Conservation (phyloP, 2,888 invertebrate species). For the Andrena bucephala region DNA sequence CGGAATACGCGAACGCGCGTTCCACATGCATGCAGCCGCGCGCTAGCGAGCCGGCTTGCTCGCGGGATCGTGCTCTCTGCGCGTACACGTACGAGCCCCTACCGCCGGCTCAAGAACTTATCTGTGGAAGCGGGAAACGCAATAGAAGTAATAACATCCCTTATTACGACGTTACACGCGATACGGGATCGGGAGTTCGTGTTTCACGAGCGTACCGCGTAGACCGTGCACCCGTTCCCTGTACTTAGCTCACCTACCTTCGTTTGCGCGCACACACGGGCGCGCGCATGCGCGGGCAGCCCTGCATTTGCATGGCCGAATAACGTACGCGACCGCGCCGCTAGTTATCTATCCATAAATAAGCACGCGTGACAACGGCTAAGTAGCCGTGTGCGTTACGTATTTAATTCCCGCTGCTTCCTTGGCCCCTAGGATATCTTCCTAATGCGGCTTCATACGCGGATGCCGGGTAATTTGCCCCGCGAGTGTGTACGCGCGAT, state of each 20-base stretch:
- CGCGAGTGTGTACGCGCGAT: constrained; percentile 4
- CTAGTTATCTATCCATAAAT: constrained; percentile 55
- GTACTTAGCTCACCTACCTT: constrained; percentile 61
- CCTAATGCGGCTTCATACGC: constrained; percentile 50
- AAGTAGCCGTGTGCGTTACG: constrained; percentile 41
- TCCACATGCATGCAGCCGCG: not conserved
- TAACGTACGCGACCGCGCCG: constrained; percentile 42
- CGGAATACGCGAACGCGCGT: not conserved
- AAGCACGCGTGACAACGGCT: constrained; percentile 46
- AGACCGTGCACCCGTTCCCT: constrained; percentile 58
- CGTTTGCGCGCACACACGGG: not conserved
- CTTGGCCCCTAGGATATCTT: constrained; percentile 34
- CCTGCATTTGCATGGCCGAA: constrained; percentile 38
- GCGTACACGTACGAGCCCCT: constrained; percentile 43
- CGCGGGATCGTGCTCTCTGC: constrained; percentile 40
- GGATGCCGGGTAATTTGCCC: constrained; percentile 33
- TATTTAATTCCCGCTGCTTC: constrained; percentile 58
- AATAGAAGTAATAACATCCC: constrained; percentile 77
- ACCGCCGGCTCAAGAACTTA: constrained; percentile 64
- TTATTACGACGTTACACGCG: constrained; percentile 76
- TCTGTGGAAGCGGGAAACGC: constrained; percentile 74
- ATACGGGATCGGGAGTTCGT: constrained; percentile 75
- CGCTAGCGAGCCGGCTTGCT: not conserved
- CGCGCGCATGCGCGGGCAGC: not conserved
- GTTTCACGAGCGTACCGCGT: constrained; percentile 71